phyloP scores from a whole-genome alignment of 2,888 invertebrate species.

The Metacarcinus magister region DNA sequence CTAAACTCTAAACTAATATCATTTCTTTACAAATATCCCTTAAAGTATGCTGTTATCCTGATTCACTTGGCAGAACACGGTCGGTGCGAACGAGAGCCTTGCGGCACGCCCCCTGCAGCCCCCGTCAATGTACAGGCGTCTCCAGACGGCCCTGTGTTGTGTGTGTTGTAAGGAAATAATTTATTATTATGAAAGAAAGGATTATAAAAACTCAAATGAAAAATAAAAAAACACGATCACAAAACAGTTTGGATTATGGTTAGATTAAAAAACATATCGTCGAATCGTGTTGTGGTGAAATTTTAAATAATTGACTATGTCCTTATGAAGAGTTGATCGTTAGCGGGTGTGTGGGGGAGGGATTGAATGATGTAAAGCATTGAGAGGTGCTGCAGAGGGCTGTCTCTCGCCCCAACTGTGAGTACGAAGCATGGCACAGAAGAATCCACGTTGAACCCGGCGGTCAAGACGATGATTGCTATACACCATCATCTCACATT shows the following conservation, averaged over 20 bases:
- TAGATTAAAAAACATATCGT: not conserved
- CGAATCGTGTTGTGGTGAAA: not conserved
- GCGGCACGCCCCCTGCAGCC: slow-evolving; percentile 44
- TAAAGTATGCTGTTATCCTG: slow-evolving; percentile 78
- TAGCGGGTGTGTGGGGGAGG: not conserved
- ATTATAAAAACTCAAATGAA: not conserved
- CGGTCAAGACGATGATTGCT: slow-evolving; percentile 58
- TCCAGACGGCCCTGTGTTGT: not conserved
- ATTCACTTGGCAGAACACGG: slow-evolving; percentile 80
- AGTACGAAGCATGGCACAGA: slow-evolving; percentile 78
- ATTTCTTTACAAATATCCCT: slow-evolving; percentile 78
- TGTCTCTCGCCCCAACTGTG: slow-evolving; percentile 39
- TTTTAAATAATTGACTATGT: not conserved
- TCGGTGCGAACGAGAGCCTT: slow-evolving; percentile 67
- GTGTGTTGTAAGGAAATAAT: not conserved
- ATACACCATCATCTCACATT: slow-evolving; percentile 63
- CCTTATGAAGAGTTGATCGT: not conserved
- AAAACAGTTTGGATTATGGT: not conserved
- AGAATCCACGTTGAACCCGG: slow-evolving; percentile 78
- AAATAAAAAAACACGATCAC: no score
- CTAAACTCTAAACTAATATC: slow-evolving; percentile 69
- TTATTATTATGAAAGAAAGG: not conserved
- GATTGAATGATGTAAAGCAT: not conserved
- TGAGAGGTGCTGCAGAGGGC: not conserved
- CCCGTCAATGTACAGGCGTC: slow-evolving; percentile 7